These are phyloP conservation scores for Vicugna pacos DNA, from an alignment of 2,113 vertebrate genomes.

Conservation along the genomic window DNA sequence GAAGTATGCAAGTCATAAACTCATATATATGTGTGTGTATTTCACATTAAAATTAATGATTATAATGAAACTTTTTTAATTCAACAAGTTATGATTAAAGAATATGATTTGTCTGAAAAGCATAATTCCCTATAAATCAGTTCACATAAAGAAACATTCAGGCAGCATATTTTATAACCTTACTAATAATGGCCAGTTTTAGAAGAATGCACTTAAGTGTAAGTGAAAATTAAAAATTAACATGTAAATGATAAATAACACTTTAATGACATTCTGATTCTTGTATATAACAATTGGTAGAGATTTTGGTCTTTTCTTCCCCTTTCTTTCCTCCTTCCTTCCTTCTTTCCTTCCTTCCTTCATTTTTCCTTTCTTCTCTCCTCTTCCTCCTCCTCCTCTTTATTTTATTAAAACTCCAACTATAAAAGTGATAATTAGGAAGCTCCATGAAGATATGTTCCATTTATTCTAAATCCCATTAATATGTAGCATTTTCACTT, in stretches of 20 bases:
- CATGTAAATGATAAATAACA: not conserved
- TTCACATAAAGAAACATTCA: not conserved
- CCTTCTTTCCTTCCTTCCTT: rapidly evolving
- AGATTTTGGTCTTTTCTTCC: not conserved
- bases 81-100: constrained; percentile 9
- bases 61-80: not conserved
- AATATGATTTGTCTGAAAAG: not conserved
- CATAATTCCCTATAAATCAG: not conserved
- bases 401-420: not conserved
- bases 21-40: not conserved
- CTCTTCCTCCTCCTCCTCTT: not conserved
- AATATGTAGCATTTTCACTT: not conserved
- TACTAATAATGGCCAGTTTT: constrained; percentile 20
- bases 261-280: not conserved
- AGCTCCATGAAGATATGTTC: not conserved
- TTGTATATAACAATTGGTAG: not conserved
- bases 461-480: not conserved
- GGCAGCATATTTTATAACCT: not conserved
- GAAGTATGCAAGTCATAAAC: not conserved
- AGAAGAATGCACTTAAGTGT: constrained; percentile 2
- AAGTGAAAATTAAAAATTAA: constrained; percentile 27
- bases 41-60: constrained; percentile 37
- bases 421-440: not conserved
- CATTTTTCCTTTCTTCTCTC: not conserved
- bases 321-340: not conserved